Conservation (phyloP, 2,888 invertebrate species). For the Clanis bilineata region DNA sequence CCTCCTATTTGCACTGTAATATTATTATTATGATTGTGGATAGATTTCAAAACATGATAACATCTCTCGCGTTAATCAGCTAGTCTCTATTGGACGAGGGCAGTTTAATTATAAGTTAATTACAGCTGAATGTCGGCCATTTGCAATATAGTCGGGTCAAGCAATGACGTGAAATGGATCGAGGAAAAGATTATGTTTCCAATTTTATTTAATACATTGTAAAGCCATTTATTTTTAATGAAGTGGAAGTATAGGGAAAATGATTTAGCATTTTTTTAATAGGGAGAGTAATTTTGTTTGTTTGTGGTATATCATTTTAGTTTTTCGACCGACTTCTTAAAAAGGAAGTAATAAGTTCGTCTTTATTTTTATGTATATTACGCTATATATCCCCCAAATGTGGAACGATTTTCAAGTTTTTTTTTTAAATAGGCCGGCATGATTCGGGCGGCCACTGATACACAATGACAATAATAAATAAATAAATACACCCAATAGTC, state of each 20-base stretch:
- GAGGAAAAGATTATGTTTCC: not conserved
- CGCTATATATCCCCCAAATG: too few relatives aligned
- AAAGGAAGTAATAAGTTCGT: too few relatives aligned
- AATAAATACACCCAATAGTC: too few relatives aligned
- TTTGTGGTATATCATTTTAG: too few relatives aligned
- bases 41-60: not conserved
- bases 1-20: too few relatives aligned
- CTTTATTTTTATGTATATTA: too few relatives aligned
- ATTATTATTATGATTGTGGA: not conserved
- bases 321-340: too few relatives aligned
- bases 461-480: too few relatives aligned
- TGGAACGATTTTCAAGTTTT: too few relatives aligned
- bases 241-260: not conserved
- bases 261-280: not conserved
- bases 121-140: not conserved
- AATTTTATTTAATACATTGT: not conserved
- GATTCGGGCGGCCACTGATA: too few relatives aligned
- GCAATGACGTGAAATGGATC: not conserved
- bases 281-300: too few relatives aligned
- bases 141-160: not conserved
- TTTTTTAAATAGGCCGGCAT: too few relatives aligned
- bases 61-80: not conserved
- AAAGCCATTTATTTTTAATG: not conserved
- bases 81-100: slow-evolving; percentile 1
- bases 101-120: not conserved